Conservation (phyloP, 2,888 invertebrate species). For the Elmis aenea region DNA sequence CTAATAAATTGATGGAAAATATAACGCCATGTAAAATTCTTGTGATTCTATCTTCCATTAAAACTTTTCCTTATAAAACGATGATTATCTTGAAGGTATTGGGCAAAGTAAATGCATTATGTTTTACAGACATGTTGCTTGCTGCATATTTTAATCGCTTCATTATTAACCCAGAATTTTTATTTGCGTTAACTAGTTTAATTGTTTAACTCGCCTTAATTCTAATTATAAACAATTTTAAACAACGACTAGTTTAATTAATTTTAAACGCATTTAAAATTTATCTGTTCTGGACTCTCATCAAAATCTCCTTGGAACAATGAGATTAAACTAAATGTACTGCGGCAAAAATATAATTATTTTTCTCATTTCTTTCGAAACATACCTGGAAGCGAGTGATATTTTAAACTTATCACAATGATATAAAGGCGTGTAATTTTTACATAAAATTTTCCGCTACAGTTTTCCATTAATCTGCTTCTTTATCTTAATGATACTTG, state of each 20-base stretch:
- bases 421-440: conserved; percentile 49
- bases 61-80: too few species aligned
- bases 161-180: too few species aligned
- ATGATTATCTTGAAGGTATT: too few species aligned
- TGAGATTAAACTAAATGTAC: conserved; percentile 13
- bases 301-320: neutral
- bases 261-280: neutral
- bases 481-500: conserved; percentile 49
- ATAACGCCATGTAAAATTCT: too few species aligned
- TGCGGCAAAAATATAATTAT: conserved; percentile 36
- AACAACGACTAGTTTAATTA: neutral
- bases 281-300: neutral
- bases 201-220: too few species aligned
- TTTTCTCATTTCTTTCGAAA: conserved; percentile 36
- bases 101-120: too few species aligned
- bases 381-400: conserved; percentile 43
- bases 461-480: conserved; percentile 48
- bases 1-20: too few species aligned
- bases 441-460: conserved; percentile 49
- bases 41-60: too few species aligned
- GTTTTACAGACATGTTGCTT: too few species aligned
- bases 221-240: too few species aligned
- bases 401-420: conserved; percentile 47
- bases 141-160: too few species aligned
- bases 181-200: too few species aligned